Conservation (phyloP, 2,888 invertebrate species). For the Oegoconia quadripuncta region DNA sequence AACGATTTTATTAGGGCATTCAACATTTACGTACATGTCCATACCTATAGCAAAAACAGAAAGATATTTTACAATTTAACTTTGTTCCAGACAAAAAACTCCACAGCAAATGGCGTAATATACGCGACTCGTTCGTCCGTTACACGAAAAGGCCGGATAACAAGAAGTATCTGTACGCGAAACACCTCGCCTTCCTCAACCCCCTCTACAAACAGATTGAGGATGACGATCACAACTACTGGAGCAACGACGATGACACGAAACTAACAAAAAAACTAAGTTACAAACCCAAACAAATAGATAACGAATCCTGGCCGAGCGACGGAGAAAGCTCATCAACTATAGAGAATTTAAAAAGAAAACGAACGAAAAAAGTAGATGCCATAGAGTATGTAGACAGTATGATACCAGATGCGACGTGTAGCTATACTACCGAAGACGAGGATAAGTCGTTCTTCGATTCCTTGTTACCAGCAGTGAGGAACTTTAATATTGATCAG, state of each 20-base stretch:
- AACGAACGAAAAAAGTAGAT: constrained; percentile 26
- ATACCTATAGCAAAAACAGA: too few species aligned
- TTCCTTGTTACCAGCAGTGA: constrained; percentile 56
- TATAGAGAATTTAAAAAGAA: constrained; percentile 39
- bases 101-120: constrained; percentile 64
- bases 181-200: constrained; percentile 51
- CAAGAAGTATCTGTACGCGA: constrained; percentile 46
- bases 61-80: neutral
- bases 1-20: too few species aligned
- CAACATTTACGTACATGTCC: too few species aligned
- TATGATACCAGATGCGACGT: constrained; percentile 33
- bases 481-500: constrained; percentile 55
- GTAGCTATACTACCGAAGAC: constrained; percentile 37
- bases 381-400: constrained; percentile 51
- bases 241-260: constrained; percentile 14
- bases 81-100: constrained; percentile 45
- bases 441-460: constrained; percentile 64
- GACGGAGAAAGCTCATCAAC: constrained; percentile 23
- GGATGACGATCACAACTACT: constrained; percentile 36
- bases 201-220: constrained; percentile 42
- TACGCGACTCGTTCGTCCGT: constrained; percentile 63
- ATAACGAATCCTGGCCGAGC: constrained; percentile 33
- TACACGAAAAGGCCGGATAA: constrained; percentile 37
- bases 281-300: constrained; percentile 11
- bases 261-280: constrained; percentile 3